phyloP scores from a whole-genome alignment of 2,113 vertebrate species.

The Chascanopsetta lugubris region DNA sequence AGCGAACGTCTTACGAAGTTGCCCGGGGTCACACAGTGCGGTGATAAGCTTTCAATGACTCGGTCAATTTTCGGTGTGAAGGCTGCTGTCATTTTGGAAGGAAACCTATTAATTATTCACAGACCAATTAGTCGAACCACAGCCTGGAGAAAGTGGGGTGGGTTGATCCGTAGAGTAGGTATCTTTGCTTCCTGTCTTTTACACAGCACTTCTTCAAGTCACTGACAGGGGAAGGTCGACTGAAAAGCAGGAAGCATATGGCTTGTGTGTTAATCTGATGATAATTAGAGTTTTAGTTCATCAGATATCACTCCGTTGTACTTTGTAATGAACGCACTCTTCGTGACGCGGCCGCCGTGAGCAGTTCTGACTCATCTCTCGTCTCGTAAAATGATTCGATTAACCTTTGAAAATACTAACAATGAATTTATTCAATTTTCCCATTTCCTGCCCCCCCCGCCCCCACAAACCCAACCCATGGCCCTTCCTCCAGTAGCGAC shows the following conservation, averaged over 20 bases:
- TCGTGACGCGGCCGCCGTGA: too few species aligned
- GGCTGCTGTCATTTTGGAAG: slow-evolving; percentile 15
- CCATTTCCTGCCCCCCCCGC: not conserved
- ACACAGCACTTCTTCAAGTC: not conserved
- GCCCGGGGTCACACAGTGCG: not conserved
- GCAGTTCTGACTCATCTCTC: not conserved
- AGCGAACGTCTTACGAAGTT: not conserved
- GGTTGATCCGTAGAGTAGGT: not conserved
- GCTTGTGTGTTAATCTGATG: not conserved
- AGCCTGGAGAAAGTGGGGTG: slow-evolving; percentile 4
- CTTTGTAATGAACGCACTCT: too few species aligned
- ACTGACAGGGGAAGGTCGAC: not conserved
- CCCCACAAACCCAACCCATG: too few species aligned
- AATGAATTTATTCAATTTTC: slow-evolving; percentile 10
- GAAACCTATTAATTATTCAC: slow-evolving; percentile 38
- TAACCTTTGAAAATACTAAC: not conserved
- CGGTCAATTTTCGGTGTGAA: slow-evolving; percentile 1
- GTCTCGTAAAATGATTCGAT: not conserved
- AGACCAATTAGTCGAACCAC: slow-evolving; percentile 37
- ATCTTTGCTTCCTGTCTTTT: not conserved
- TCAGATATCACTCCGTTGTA: too few species aligned
- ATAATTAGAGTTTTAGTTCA: too few species aligned
- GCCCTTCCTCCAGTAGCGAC: slow-evolving; percentile 8
- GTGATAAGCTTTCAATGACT: not conserved
- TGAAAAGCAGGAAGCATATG: not conserved